Evolutionary conservation across 2,113 vertebrate genomes (phyloP).

Genomic region (Lichenostomus cassidix): DNA sequence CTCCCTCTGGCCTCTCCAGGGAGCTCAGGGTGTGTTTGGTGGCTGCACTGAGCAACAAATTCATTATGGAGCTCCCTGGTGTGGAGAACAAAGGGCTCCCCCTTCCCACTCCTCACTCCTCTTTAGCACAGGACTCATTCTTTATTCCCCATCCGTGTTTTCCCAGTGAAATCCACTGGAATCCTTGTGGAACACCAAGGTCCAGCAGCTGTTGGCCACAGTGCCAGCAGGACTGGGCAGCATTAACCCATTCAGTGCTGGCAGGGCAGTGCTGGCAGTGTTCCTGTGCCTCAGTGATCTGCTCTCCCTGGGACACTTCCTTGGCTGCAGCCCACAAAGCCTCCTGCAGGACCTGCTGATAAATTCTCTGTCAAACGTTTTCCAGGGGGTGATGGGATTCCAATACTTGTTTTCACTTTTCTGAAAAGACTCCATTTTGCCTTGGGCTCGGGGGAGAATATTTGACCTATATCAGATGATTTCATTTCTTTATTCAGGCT

Average conservation of each 20-base stretch:
- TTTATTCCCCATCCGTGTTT: not conserved
- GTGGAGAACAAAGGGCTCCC: not conserved
- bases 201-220: not conserved
- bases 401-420: not conserved
- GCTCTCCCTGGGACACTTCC: not conserved
- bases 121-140: not conserved
- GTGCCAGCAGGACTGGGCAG: not conserved
- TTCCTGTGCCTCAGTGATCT: not conserved
- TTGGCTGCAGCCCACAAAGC: not conserved
- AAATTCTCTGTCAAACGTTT: not conserved
- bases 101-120: not conserved
- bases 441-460: not conserved
- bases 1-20: not conserved
- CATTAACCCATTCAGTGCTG: fast-evolving
- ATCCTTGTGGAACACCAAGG: not conserved
- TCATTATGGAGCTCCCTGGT: not conserved
- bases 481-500: not conserved
- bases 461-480: not conserved
- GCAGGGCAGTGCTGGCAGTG: not conserved
- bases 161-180: not conserved
- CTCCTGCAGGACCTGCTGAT: not conserved
- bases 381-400: not conserved
- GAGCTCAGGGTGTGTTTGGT: not conserved
- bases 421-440: not conserved
- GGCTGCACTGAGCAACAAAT: not conserved